Base-by-base conservation (phyloP, 2,797 vertebrate genomes). In the Syngnathus acus region DNA sequence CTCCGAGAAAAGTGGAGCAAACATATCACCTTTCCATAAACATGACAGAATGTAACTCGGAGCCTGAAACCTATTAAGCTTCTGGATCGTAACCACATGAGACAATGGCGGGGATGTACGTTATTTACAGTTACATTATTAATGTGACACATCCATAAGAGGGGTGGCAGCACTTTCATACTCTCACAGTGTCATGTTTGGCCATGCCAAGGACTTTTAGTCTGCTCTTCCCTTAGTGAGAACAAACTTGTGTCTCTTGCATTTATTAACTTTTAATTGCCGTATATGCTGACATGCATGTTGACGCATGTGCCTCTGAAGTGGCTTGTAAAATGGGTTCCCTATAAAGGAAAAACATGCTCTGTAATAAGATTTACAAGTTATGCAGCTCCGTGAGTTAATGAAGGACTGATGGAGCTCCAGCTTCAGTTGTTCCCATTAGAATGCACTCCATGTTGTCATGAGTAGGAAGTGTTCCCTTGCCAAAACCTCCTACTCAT, bases 391-490 rank as follows among this genome's bases (percentile, higher is more conserved):
- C 42, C 45, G 42, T 62, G 42, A 45, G 26, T 50, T 64, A 37
- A 64, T 47, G 62, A 48, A 37, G 45, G 23, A 50, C 62, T 50
- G 62, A 50, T 64, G 45, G 45, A 5, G 42, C 43, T 64, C 9
- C 62, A 48, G 9, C 45, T 64, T 64, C 17, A 64, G 8, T 64
- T 50, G 45, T 50, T 32, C 62, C 43, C 45, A 64, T 64, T 64
- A 64, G 26, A 50, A 64, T 64, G 43, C 62, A 64, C 62, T 50
- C 23, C 16, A 16, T 64, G 62, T 64, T 64, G 62, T 64, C 23
- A 64, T 64, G 62, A 64, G 43, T 64, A 48, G 62, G 62, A 64
- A 64, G 43, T 64, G 45, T 17, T 64, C 62, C 45, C 45, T 50
- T 48, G 62, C 23, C 43, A 50, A 64, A 64, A 64, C 45, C 62